phyloP scores from a whole-genome alignment of 2,797 vertebrate genomes.

The Melanotaenia parkinsoni region DNA sequence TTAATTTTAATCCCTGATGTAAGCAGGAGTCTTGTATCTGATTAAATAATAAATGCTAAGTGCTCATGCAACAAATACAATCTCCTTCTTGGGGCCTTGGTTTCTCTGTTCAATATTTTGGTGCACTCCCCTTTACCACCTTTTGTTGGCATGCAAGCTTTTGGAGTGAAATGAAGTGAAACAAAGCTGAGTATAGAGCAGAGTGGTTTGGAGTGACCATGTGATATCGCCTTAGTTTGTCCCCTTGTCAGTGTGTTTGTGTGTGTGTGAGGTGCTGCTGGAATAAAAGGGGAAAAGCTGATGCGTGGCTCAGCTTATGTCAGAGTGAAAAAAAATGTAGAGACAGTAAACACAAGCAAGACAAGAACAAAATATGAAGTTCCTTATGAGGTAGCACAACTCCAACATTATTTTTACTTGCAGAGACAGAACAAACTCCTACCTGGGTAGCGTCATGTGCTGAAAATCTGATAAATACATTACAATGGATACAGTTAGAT shows the following conservation, averaged over 20 bases:
- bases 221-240: slow-evolving; percentile 36
- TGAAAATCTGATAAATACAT: background rate
- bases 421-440: background rate
- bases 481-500: background rate
- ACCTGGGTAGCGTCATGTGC: background rate
- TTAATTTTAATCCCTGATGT: slow-evolving; percentile 56
- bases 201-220: slow-evolving; percentile 45
- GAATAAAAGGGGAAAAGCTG: slow-evolving; percentile 2
- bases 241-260: slow-evolving; percentile 13
- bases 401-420: background rate
- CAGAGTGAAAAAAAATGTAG: background rate
- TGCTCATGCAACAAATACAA: slow-evolving; percentile 67
- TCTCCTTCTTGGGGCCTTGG: slow-evolving; percentile 22
- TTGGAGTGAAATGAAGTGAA: slow-evolving; percentile 61
- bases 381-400: background rate
- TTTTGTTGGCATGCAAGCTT: slow-evolving; percentile 53
- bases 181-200: slow-evolving; percentile 46
- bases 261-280: background rate
- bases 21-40: slow-evolving; percentile 58
- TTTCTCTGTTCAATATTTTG: slow-evolving; percentile 54
- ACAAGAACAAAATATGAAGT: background rate
- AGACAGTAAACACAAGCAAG: background rate
- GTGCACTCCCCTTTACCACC: background rate
- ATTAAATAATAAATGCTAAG: slow-evolving; percentile 76
- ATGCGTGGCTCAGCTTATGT: background rate